A percentile compares a stretch with the other conserved stretches of the same genome.
Conservation (phyloP, 2,888 invertebrate species). For the Schizaphis graminum region DNA sequence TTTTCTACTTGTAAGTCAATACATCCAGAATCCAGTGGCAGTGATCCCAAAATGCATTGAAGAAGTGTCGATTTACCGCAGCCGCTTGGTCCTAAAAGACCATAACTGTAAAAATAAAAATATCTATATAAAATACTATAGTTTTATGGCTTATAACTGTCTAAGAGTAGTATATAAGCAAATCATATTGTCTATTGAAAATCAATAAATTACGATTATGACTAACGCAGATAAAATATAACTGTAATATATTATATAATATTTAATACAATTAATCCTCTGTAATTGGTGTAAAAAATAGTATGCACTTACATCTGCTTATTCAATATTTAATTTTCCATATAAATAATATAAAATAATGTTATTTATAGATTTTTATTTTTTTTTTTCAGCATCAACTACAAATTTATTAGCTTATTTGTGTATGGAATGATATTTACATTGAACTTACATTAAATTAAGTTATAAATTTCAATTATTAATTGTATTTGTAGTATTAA, state of each 20-base stretch:
- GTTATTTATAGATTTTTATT: not conserved
- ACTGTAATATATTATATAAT: not conserved
- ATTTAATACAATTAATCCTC: not conserved
- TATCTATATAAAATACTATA: not conserved
- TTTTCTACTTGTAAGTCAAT: constrained; percentile 72
- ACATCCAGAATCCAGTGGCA: constrained; percentile 71
- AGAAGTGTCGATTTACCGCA: constrained; percentile 75
- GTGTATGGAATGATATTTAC: too few relatives aligned
- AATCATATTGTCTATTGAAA: not conserved
- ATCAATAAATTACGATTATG: not conserved
- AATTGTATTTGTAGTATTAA: not conserved
- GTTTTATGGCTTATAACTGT: not conserved
- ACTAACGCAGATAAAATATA: not conserved
- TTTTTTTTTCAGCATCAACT: too few relatives aligned
- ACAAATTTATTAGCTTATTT: too few relatives aligned
- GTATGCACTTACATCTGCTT: not conserved
- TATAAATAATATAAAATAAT: not conserved
- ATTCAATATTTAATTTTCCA: not conserved
- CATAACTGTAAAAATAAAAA: constrained; percentile 71
- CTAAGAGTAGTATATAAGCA: not conserved
- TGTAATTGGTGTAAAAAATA: not conserved
- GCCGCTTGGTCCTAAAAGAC: constrained; percentile 71
- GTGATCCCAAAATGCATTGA: constrained; percentile 72
- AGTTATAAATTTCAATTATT: not conserved
- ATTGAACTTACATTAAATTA: too few relatives aligned